A percentile compares a stretch with the other conserved stretches of the same genome.
Conservation (phyloP, 2,797 vertebrate genomes). For the Rhinella marina region DNA sequence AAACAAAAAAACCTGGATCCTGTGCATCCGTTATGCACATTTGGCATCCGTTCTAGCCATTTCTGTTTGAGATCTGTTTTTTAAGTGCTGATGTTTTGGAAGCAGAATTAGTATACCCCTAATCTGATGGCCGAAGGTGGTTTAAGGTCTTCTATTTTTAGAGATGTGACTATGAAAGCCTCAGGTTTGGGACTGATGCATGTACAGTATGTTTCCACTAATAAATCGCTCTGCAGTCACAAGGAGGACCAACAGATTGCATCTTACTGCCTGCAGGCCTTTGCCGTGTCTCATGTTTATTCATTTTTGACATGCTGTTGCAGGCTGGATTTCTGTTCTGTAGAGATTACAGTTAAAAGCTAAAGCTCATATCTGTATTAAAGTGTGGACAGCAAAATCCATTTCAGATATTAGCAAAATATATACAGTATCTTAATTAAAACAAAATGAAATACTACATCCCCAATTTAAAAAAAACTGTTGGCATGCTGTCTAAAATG, state of each 20-base stretch:
- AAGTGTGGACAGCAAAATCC: not conserved
- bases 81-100: not conserved
- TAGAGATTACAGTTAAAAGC: conserved; percentile 46
- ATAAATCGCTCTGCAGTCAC: conserved; percentile 40
- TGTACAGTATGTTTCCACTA: conserved; percentile 37
- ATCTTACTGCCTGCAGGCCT: conserved; percentile 43
- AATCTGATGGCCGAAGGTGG: conserved; percentile 37
- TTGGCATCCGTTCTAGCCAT: no score
- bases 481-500: no score
- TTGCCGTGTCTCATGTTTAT: conserved; percentile 51
- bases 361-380: not conserved
- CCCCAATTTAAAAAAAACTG: no score
- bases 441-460: not conserved
- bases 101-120: not conserved
- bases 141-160: conserved; percentile 53
- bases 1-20: no score
- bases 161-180: conserved; percentile 26
- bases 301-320: conserved; percentile 37
- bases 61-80: no score
- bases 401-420: not conserved
- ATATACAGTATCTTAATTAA: not conserved
- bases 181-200: conserved; percentile 43
- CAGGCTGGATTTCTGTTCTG: conserved; percentile 30
- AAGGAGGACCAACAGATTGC: conserved; percentile 48
- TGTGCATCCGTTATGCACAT: no score